Evolutionary conservation across 2,113 vertebrate genomes (phyloP).

Genomic region (Columba janthina): DNA sequence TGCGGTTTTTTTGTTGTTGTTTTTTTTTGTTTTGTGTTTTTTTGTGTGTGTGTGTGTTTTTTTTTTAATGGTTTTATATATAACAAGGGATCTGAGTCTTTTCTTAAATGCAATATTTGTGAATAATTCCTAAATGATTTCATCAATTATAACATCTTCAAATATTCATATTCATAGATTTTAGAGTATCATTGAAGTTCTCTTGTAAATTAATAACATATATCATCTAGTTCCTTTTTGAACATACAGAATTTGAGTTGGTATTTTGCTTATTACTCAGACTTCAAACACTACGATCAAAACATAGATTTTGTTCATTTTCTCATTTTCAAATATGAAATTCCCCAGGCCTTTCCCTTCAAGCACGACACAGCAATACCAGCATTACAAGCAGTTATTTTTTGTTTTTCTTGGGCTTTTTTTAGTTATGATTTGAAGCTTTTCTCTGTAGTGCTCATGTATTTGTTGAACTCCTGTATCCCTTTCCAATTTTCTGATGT

Average conservation of each 20-base stretch:
- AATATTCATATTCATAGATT: background rate
- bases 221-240: background rate
- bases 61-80: background rate
- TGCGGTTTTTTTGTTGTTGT: too few relatives aligned
- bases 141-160: background rate
- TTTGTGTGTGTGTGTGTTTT: too few relatives aligned
- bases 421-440: background rate
- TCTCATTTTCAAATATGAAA: background rate
- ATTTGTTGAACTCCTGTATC: background rate
- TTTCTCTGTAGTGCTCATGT: background rate
- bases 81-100: background rate
- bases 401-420: background rate
- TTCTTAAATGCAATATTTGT: background rate
- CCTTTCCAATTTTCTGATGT: background rate
- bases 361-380: background rate
- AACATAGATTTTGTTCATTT: constrained; percentile 17
- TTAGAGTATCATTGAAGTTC: background rate
- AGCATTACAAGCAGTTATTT: background rate
- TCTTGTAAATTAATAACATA: background rate
- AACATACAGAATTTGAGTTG: background rate
- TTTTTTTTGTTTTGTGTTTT: too few relatives aligned
- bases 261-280: background rate
- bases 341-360: background rate
- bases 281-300: background rate
- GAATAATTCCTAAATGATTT: background rate